Conservation (phyloP, 2,797 vertebrate species). For the Eulemur albifrons region DNA sequence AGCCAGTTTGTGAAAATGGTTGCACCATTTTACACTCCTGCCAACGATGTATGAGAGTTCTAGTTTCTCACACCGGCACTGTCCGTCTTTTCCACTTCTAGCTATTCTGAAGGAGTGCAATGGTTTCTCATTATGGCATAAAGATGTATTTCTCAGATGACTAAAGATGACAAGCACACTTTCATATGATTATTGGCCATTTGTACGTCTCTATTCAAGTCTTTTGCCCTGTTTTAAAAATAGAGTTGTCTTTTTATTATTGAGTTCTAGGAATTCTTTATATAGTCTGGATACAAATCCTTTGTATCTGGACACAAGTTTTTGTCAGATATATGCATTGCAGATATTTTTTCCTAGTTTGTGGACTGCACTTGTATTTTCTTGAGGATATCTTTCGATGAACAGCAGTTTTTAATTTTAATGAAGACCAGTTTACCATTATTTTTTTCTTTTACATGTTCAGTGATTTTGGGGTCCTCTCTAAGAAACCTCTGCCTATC, state of each 20-base stretch:
- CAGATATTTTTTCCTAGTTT: not conserved
- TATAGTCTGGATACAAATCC: not conserved
- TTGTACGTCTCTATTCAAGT: not conserved
- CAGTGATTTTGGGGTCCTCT: not conserved
- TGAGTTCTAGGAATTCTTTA: not conserved
- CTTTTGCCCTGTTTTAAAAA: not conserved
- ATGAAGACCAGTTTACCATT: not conserved
- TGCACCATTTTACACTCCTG: not conserved
- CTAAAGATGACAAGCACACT: not conserved
- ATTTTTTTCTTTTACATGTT: not conserved
- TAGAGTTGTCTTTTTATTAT: not conserved
- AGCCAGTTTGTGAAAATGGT: not conserved
- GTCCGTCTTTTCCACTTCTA: not conserved
- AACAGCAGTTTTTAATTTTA: slow-evolving; percentile 1
- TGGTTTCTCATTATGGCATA: not conserved
- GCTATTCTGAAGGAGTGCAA: not conserved
- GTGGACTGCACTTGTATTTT: not conserved
- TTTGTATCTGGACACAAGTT: not conserved
- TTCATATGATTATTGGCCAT: not conserved
- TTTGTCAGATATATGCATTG: not conserved
- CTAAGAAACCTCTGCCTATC: not conserved
- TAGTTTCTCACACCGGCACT: not conserved
- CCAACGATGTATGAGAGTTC: not conserved
- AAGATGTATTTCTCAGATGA: not conserved
- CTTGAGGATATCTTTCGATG: slow-evolving; percentile 2